These are phyloP conservation scores for Calliopum simillimum DNA, from an alignment of 2,888 invertebrate genomes.

Conservation along the genomic window DNA sequence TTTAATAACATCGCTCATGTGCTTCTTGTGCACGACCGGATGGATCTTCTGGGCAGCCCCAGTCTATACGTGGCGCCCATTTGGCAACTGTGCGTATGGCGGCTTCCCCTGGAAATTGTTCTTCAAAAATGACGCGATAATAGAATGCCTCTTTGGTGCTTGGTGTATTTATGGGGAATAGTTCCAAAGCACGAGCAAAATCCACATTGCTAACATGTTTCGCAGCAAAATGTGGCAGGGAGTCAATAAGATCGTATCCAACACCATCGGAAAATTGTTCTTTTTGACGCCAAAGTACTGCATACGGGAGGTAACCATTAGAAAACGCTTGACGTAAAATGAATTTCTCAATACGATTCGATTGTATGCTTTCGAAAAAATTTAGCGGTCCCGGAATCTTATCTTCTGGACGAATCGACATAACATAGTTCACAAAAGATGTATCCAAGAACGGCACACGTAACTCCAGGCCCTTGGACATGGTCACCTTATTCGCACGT, in stretches of 20 bases:
- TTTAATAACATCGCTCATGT: constrained; percentile 46
- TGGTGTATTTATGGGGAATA: constrained; percentile 79
- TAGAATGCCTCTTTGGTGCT: constrained; percentile 82
- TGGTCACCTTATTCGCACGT: constrained; percentile 83
- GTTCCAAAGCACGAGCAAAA: constrained; percentile 67
- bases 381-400: constrained; percentile 73
- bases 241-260: constrained; percentile 66
- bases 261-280: constrained; percentile 79
- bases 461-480: constrained; percentile 81
- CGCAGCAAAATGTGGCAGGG: constrained; percentile 69
- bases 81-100: constrained; percentile 62
- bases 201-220: constrained; percentile 74
- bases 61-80: constrained; percentile 66
- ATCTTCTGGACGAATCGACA: constrained; percentile 76
- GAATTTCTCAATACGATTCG: constrained; percentile 78
- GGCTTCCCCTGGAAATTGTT: constrained; percentile 61
- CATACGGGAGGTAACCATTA: constrained; percentile 78
- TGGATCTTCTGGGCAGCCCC: constrained; percentile 67
- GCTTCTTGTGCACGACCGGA: constrained; percentile 65
- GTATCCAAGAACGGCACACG: constrained; percentile 92
- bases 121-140: constrained; percentile 69
- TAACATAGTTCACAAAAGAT: constrained; percentile 84
- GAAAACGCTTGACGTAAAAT: constrained; percentile 87
- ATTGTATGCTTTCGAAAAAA: constrained; percentile 48
- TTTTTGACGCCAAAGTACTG: constrained; percentile 93